These are phyloP conservation scores for Plebejus argus DNA, from an alignment of 2,888 invertebrate genomes.

Conservation along the genomic window DNA sequence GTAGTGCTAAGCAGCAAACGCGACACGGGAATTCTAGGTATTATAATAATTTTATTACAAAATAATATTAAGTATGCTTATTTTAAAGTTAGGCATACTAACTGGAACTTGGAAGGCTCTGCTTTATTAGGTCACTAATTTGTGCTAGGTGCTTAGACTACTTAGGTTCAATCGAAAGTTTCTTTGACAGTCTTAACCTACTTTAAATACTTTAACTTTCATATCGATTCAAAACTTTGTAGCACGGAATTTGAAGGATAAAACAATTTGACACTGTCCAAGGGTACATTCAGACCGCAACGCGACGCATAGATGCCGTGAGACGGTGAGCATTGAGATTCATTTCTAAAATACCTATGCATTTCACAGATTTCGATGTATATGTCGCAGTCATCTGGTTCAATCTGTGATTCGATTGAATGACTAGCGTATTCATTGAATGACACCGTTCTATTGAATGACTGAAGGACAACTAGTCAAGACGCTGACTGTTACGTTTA, in stretches of 20 bases:
- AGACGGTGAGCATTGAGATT: no score
- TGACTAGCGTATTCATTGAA: no score
- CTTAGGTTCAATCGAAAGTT: conserved; percentile 13
- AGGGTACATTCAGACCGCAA: not conserved
- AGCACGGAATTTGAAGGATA: not conserved
- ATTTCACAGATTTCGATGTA: no score
- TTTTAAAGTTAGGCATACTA: not conserved
- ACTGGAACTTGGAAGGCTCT: not conserved
- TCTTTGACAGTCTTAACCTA: not conserved
- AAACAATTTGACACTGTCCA: not conserved
- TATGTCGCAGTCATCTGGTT: no score
- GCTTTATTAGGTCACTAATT: conserved; percentile 11
- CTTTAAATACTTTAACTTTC: conserved; percentile 6
- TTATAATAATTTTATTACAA: not conserved
- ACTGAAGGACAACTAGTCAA: no score
- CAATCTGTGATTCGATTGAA: no score
- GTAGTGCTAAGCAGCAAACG: no score
- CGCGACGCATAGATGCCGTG: no score
- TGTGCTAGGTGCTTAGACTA: not conserved
- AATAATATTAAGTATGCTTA: not conserved
- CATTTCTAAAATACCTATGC: no score
- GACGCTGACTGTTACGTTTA: no score
- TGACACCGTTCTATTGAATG: no score
- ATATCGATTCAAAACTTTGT: conserved; percentile 12
- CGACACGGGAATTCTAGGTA: no score